Evolutionary conservation across 2,888 invertebrate genomes (phyloP).

Genomic region (Cerastis leucographa): DNA sequence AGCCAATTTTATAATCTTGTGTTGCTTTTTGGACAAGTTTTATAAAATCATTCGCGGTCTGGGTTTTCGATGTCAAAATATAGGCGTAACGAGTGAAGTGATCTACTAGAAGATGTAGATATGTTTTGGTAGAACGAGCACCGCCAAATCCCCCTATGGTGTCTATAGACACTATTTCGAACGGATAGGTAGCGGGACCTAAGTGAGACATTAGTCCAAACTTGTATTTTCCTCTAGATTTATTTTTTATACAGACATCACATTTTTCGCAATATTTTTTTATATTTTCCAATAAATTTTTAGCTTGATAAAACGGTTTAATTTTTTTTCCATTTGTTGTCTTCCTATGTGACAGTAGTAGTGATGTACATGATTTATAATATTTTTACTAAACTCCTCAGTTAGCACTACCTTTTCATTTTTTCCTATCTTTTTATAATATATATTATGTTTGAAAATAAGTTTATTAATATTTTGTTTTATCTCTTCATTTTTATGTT

Average conservation of each 20-base stretch:
- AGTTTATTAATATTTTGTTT: neutral
- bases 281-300: neutral
- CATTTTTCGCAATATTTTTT: neutral
- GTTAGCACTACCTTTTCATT: neutral
- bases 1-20: neutral
- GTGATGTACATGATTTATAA: neutral
- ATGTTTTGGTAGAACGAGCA: neutral
- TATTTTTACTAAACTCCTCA: neutral
- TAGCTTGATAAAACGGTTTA: neutral
- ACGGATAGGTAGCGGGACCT: neutral
- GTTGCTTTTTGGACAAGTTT: neutral
- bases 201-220: neutral
- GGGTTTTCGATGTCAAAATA: conserved; percentile 2
- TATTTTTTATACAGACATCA: neutral
- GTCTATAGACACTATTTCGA: conserved; percentile 10
- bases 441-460: neutral
- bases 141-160: conserved; percentile 6
- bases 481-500: neutral
- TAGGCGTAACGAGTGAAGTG: conserved; percentile 6
- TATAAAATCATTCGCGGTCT: neutral
- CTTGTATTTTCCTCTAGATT: neutral
- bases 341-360: neutral
- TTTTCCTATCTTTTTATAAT: neutral
- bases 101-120: neutral
- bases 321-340: neutral